Conservation (phyloP, 2,797 vertebrate species). For the Crax fasciolata region DNA sequence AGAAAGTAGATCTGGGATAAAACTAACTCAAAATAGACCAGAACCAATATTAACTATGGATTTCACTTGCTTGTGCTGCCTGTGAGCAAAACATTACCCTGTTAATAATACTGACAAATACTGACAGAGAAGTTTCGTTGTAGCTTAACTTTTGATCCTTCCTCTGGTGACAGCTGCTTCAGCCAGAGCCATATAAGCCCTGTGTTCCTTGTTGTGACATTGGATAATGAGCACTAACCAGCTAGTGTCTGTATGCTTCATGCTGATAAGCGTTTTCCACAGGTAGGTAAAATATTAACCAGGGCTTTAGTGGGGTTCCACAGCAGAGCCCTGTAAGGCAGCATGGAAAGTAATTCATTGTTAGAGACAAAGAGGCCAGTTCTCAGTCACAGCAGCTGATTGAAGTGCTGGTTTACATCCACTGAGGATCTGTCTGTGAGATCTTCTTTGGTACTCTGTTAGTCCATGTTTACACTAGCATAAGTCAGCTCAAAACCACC, state of each 20-base stretch:
- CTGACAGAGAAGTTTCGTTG: background rate
- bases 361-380: background rate
- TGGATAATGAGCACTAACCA: slow-evolving; percentile 1
- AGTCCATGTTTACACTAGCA: background rate
- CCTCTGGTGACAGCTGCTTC: background rate
- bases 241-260: background rate
- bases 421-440: background rate
- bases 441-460: background rate
- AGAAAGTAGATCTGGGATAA: background rate
- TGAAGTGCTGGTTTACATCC: slow-evolving; percentile 16
- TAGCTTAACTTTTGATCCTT: background rate
- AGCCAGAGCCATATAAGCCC: background rate
- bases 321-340: background rate
- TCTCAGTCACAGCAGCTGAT: slow-evolving; percentile 3
- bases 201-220: background rate
- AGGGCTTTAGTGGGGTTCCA: background rate
- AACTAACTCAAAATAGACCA: background rate
- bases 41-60: background rate
- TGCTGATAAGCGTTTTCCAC: slow-evolving; percentile 4
- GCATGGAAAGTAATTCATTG: background rate
- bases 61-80: background rate
- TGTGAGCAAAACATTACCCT: background rate
- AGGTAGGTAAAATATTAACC: slow-evolving; percentile 17
- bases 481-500: background rate
- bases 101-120: background rate